Evolutionary conservation across 2,888 invertebrate genomes (phyloP), one percentile per base, ranked within the genome.

Genomic region (Serripes groenlandicus): DNA sequence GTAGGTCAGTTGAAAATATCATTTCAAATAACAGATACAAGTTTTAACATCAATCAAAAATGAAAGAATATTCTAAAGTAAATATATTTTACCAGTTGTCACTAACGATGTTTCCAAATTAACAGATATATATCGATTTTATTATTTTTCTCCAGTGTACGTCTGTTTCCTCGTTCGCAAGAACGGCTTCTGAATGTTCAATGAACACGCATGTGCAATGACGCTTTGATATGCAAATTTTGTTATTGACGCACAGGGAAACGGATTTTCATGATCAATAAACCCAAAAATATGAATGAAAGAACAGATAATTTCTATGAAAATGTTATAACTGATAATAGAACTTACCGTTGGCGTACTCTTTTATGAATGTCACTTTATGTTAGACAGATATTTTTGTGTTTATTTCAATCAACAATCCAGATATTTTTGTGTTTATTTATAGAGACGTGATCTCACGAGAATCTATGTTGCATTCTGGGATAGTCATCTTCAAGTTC

Each of bases 141-240:
- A 34, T 9, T 1, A 66, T 21, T 42, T 26, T 2, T 21, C 35
- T 56, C 54, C 54, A 18, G n/a, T 9, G 74, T 75, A 72, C 82
- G 80, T 84, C 84, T 84, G 82, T 87, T 85, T 81, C 82, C 78
- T 82, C 77, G 62, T 75, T 74, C 70, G 82, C 78, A 84, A 73
- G 81, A 78, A 76, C 76, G 73, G 60, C 71, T 85, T 78, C 70
- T 77, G 66, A 66, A 83, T 82, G 88, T 81, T 90, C 85, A 89
- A 89, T 89, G 89, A 90, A 90, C 82, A 83, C 89, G 90, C 90
- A 90, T 90, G 90, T 85, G 87, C 83, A 78, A 72, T 84, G 84
- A 85, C 86, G 87, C 87, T 89, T 89, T 88, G 83, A 86, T 85
- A 89, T 89, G 90, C 87, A 90, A 87, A 89, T 88, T 72, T 81